Evolutionary conservation across 2,113 vertebrate species (phyloP), one percentile per base, ranked within the genome.

Genomic region (Scophthalmus maximus): DNA sequence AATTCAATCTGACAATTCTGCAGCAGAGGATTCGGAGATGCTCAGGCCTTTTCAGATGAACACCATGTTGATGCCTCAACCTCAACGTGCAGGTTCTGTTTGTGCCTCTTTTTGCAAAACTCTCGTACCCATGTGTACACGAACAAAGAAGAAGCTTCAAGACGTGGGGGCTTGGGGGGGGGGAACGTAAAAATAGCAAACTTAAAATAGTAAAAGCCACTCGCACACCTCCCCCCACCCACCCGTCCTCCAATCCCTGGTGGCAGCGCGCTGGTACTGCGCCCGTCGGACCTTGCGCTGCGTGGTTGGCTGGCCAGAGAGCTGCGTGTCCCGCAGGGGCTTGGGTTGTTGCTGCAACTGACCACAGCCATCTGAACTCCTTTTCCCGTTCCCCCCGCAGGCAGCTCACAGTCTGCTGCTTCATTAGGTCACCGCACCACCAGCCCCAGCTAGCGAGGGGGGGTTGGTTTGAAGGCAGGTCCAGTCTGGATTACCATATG

Each of bases 401-500:
- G 85, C 89, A 63, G 46, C 68, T 14, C 78, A 69, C 78, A 69
- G 88, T 70, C 85, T 76, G 81, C 89, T 67, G 86, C 84, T 84
- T 89, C 89, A 90, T 91, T 91, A 88, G 87, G 82, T 80, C 89
- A 70, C 51, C 76, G 70, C 73, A 68, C 73, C 73, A 68, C 70
- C 86, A 78, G 67, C 61, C 70, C 67, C 69, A 52, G 87, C 85
- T 77, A n/a, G n/a, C n/a, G n/a, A n/a, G n/a, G n/a, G 2, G 63
- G 64, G 82, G 82, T 56, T 27, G 22, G 63, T 73, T 85, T 70
- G 40, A 77, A 87, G 80, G 81, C 83, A 83, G 82, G 90, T 85
- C 85, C 85, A 62, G 75, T 73, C 76, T 83, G 80, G 63, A 74
- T 87, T 84, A 84, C 84, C 90, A 91, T 88, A 90, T 88, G 90